Evolutionary conservation across 1,140 invertebrate genomes (phyloP).

Genomic region (Lineus longissimus): DNA sequence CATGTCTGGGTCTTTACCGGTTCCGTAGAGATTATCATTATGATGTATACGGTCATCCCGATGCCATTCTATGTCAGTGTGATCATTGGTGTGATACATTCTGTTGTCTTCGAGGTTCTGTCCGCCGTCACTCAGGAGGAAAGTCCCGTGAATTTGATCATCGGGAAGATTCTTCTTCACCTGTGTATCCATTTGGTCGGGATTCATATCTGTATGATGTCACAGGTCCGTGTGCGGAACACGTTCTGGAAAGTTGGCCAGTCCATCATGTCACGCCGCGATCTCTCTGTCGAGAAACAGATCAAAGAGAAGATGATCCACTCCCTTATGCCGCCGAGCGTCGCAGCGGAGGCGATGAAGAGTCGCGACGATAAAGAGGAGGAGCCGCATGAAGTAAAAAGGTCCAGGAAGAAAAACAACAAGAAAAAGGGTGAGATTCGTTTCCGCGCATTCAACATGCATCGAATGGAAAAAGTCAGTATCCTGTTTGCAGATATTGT

Average conservation of each 20-base stretch:
- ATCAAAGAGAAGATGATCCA: constrained; percentile 96
- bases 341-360: constrained; percentile 77
- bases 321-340: constrained; percentile 90
- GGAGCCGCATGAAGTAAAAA: constrained; percentile 25
- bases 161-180: constrained; percentile 72
- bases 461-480: constrained; percentile 74
- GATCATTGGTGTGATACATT: constrained; percentile 72
- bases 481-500: constrained; percentile 98
- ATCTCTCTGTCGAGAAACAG: constrained; percentile 88
- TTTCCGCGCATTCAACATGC: constrained; percentile 70
- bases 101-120: constrained; percentile 72
- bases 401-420: constrained; percentile 24
- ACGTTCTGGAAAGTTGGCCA: constrained; percentile 97
- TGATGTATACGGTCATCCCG: constrained; percentile 90
- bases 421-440: constrained; percentile 39
- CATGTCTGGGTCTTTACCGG: constrained; percentile 78
- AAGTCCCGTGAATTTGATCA: constrained; percentile 49
- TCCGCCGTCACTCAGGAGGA: constrained; percentile 28
- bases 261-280: constrained; percentile 77
- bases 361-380: constrained; percentile 32
- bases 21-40: constrained; percentile 78
- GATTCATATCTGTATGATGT: constrained; percentile 89
- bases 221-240: constrained; percentile 74
- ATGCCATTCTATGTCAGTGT: constrained; percentile 82
- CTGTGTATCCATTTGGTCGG: constrained; percentile 87